Conservation (phyloP, 1,140 invertebrate species). For the Sycobia sp. region DNA sequence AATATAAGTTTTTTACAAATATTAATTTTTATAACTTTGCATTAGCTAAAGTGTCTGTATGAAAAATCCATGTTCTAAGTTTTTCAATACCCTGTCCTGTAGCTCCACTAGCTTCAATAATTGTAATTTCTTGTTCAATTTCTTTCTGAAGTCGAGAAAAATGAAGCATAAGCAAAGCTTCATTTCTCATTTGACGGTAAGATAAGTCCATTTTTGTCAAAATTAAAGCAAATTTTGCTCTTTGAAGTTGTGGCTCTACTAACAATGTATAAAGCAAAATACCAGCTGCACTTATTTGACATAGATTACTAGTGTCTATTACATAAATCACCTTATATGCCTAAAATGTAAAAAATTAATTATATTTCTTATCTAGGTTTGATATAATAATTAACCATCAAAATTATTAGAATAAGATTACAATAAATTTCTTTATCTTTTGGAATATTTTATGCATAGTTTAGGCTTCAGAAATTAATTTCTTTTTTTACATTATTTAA, state of each 20-base stretch:
- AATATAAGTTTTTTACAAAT: slow-evolving; percentile 33
- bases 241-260: slow-evolving; percentile 70
- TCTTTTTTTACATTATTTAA: no score
- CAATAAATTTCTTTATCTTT: no score
- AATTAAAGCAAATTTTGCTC: slow-evolving; percentile 73
- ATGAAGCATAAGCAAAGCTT: slow-evolving; percentile 80
- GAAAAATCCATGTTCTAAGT: slow-evolving; percentile 68
- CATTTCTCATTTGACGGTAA: slow-evolving; percentile 81
- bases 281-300: slow-evolving; percentile 80
- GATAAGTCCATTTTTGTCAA: slow-evolving; percentile 82
- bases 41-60: slow-evolving; percentile 26
- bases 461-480: no score
- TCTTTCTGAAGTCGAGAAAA: slow-evolving; percentile 69
- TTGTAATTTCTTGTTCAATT: slow-evolving; percentile 68
- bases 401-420: no score
- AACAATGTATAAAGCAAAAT: slow-evolving; percentile 75
- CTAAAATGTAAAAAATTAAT: no score
- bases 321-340: slow-evolving; percentile 73
- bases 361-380: no score
- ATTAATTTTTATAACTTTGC: slow-evolving; percentile 17
- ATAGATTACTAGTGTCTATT: slow-evolving; percentile 78
- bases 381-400: no score
- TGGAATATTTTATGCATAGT: no score
- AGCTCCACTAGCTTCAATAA: slow-evolving; percentile 75
- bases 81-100: slow-evolving; percentile 71